Conservation (phyloP, 1,140 invertebrate species). For the Drosophila tropicalis region DNA sequence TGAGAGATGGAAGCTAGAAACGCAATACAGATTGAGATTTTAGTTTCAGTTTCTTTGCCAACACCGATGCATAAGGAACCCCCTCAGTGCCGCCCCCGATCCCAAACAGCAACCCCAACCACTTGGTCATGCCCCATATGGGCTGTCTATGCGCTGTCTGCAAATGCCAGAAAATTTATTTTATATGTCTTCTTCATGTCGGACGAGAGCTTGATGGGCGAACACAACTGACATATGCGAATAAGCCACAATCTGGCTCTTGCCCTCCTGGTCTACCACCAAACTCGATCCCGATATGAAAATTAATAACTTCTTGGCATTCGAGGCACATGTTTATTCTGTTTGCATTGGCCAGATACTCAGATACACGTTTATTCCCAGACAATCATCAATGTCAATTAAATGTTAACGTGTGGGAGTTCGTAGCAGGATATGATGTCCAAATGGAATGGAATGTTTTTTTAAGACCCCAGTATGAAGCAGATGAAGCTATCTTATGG, state of each 20-base stretch:
- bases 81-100: not conserved
- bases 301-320: slow-evolving; percentile 73
- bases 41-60: not conserved
- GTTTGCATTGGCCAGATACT: slow-evolving; percentile 26
- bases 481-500: slow-evolving; percentile 58
- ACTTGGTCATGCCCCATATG: too few species aligned
- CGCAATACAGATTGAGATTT: slow-evolving; percentile 34
- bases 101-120: not conserved
- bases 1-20: slow-evolving; percentile 64
- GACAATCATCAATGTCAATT: slow-evolving; percentile 78
- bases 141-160: slow-evolving; percentile 65
- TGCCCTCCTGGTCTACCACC: slow-evolving; percentile 31
- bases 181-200: slow-evolving; percentile 74
- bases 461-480: not conserved
- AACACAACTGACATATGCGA: slow-evolving; percentile 62
- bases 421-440: slow-evolving; percentile 44
- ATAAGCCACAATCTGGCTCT: slow-evolving; percentile 47
- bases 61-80: slow-evolving; percentile 11
- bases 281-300: slow-evolving; percentile 57
- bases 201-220: slow-evolving; percentile 37
- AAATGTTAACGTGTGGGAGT: slow-evolving; percentile 73
- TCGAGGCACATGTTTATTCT: slow-evolving; percentile 45
- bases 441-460: slow-evolving; percentile 32
- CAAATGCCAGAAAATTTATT: slow-evolving; percentile 76
- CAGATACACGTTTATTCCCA: slow-evolving; percentile 51